Percentiles rank a stretch among this genome's conserved stretches.
These are phyloP conservation scores for Scaeva pyrastri DNA, from an alignment of 2,888 invertebrate species.

Conservation along the genomic window DNA sequence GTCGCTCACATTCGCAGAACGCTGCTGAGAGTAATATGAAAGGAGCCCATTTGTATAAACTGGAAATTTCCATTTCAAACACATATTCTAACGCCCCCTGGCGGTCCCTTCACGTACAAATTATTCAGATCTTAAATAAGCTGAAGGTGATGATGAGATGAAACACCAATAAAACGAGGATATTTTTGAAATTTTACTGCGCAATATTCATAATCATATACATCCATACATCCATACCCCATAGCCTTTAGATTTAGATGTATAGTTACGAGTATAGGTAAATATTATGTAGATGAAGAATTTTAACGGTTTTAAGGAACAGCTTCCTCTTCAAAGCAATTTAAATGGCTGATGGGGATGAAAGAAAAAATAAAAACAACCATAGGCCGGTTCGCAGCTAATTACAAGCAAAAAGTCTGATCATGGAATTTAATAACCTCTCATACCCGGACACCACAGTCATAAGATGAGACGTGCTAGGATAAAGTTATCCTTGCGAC, in stretches of 20 bases:
- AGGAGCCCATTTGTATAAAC: slow-evolving; percentile 10
- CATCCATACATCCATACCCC: no score
- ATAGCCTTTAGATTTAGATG: no score
- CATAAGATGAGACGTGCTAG: background rate
- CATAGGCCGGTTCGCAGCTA: slow-evolving; percentile 11
- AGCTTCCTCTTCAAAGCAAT: background rate
- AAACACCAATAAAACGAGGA: slow-evolving; percentile 18
- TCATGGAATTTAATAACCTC: slow-evolving; percentile 53
- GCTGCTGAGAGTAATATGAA: slow-evolving; percentile 13
- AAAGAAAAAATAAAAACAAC: background rate
- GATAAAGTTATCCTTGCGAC: slow-evolving; percentile 37
- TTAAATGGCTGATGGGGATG: background rate
- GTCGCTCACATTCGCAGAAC: background rate
- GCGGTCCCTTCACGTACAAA: background rate
- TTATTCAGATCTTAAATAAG: slow-evolving; percentile 23
- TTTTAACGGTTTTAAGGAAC: background rate
- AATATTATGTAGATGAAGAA: background rate
- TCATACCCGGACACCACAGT: background rate
- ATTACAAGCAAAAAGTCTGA: slow-evolving; percentile 46
- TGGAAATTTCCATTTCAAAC: slow-evolving; percentile 22
- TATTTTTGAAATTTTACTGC: slow-evolving; percentile 31
- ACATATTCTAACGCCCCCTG: slow-evolving; percentile 5
- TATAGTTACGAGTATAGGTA: background rate
- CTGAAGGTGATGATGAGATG: slow-evolving; percentile 5
- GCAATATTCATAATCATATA: slow-evolving; percentile 23